Conservation (phyloP, 2,888 invertebrate genomes). For the Torymus aiolomorphi region DNA sequence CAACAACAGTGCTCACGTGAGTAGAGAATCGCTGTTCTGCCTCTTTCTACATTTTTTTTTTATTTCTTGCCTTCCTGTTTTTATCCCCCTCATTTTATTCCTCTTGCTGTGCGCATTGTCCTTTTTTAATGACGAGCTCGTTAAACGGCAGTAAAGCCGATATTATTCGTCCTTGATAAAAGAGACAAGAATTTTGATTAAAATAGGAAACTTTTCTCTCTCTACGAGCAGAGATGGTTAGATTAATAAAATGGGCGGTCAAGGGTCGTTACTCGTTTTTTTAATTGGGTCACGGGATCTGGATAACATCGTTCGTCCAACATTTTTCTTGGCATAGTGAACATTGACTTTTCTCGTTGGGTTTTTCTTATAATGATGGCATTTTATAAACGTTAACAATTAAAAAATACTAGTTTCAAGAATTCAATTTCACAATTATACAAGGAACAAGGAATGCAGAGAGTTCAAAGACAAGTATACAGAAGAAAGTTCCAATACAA, state of each 20-base stretch:
- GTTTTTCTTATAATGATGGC: too few relatives aligned
- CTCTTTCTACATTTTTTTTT: background rate
- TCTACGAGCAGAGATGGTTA: background rate
- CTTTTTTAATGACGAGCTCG: constrained; percentile 22
- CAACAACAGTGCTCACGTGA: constrained; percentile 86
- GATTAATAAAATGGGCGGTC: constrained; percentile 8
- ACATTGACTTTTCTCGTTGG: too few relatives aligned
- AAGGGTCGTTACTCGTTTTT: too few relatives aligned
- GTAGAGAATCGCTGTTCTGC: constrained; percentile 70
- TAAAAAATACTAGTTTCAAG: too few relatives aligned
- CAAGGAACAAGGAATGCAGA: too few relatives aligned
- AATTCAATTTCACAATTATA: too few relatives aligned
- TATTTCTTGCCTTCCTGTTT: background rate
- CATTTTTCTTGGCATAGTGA: too few relatives aligned
- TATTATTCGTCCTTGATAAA: constrained; percentile 29
- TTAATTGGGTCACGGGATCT: too few relatives aligned
- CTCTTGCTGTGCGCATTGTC: background rate
- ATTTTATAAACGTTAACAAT: too few relatives aligned
- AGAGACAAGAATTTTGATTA: constrained; percentile 12
- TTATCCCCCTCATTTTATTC: background rate
- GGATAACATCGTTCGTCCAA: too few relatives aligned
- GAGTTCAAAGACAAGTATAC: too few relatives aligned
- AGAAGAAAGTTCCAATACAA: too few relatives aligned
- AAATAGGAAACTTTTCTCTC: background rate
- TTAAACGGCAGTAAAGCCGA: constrained; percentile 7